Conservation (phyloP, 2,797 vertebrate genomes). For the Halcyon smyrnensis region DNA sequence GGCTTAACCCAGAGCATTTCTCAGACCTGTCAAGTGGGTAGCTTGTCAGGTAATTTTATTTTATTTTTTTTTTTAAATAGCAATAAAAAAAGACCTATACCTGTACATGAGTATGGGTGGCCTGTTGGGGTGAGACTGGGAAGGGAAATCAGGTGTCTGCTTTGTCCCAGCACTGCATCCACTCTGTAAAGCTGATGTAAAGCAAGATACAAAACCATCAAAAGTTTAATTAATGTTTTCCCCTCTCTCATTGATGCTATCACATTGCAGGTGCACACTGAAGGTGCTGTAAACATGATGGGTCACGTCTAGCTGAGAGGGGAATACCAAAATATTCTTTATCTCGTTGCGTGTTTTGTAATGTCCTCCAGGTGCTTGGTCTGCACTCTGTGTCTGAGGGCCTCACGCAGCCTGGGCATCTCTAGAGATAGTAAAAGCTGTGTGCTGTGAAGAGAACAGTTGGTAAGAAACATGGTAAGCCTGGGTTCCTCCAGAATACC, state of each 20-base stretch:
- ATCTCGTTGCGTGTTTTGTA: not conserved
- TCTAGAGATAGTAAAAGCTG: not conserved
- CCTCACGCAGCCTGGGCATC: fast-evolving
- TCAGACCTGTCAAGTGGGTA: not conserved
- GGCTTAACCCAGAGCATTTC: not conserved
- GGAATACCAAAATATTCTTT: not conserved
- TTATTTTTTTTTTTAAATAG: not conserved
- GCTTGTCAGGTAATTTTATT: not conserved
- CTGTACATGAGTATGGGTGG: not conserved
- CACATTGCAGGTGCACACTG: not conserved
- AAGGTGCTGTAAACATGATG: not conserved
- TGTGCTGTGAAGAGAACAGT: not conserved
- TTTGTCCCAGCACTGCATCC: not conserved
- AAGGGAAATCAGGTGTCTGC: not conserved
- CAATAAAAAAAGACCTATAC: not conserved
- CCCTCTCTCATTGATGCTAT: not conserved
- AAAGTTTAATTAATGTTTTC: not conserved
- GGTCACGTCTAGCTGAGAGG: not conserved
- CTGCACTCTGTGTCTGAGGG: not conserved
- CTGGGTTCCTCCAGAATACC: not conserved
- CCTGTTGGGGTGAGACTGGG: not conserved
- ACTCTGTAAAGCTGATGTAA: not conserved
- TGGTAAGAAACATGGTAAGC: not conserved
- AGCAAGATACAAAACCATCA: not conserved
- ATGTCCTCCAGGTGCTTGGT: not conserved